Conservation (phyloP, 92 coral and sea anemone species). For the Heteractis magnifica region DNA sequence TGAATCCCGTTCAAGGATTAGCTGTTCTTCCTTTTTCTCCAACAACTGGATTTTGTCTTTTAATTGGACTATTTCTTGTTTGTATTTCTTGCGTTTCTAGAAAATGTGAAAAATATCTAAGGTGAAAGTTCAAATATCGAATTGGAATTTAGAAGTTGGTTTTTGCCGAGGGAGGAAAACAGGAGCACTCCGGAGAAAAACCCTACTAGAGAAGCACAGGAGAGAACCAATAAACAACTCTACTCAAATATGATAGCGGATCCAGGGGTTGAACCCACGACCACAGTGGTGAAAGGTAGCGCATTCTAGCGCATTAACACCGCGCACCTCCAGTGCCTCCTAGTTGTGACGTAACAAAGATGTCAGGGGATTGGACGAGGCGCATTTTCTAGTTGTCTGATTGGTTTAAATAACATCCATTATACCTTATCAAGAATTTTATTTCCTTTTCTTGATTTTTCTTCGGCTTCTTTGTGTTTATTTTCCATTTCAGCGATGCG, state of each 20-base stretch:
- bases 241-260: too few relatives aligned
- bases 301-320: too few relatives aligned
- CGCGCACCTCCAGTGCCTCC: too few relatives aligned
- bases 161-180: too few relatives aligned
- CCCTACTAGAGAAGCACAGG: too few relatives aligned
- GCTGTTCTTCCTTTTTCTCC: constrained; percentile 84
- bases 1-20: constrained; percentile 79
- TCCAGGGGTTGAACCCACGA: too few relatives aligned
- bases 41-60: constrained; percentile 73
- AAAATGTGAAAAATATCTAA: neutral
- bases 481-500: constrained; percentile 53
- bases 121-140: too few relatives aligned
- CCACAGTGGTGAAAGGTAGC: too few relatives aligned
- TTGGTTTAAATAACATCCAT: too few relatives aligned
- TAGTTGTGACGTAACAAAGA: neutral
- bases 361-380: neutral
- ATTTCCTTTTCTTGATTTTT: constrained; percentile 51
- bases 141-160: too few relatives aligned
- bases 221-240: too few relatives aligned
- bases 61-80: constrained; percentile 68
- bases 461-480: constrained; percentile 63
- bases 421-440: constrained; percentile 70
- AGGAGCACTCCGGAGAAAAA: too few relatives aligned
- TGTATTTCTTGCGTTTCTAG: constrained; percentile 85
- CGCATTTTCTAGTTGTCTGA: neutral